Percentiles rank a stretch among this genome's conserved stretches.
These are phyloP conservation scores for Phaethornis superciliosus DNA, from an alignment of 2,113 vertebrate genomes.

Conservation along the genomic window DNA sequence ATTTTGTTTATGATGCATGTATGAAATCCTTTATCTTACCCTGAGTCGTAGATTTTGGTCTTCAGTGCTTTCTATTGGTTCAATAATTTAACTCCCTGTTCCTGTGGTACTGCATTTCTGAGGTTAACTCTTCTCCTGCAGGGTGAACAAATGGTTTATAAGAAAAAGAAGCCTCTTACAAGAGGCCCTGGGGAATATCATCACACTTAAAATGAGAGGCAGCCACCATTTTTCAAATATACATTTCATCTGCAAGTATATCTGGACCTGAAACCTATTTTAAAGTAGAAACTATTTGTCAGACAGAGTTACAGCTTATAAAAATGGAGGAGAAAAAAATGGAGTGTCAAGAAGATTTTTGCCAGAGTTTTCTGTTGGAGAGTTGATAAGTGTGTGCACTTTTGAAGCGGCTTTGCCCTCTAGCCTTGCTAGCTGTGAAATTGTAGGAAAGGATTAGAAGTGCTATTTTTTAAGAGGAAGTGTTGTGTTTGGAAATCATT, in stretches of 20 bases:
- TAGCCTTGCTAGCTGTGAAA: background rate
- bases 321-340: background rate
- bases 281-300: background rate
- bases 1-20: background rate
- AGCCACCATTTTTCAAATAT: background rate
- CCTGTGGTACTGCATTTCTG: background rate
- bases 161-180: background rate
- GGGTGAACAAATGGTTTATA: background rate
- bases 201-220: background rate
- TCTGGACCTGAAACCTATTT: background rate
- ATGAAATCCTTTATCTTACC: background rate
- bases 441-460: background rate
- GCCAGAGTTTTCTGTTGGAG: background rate
- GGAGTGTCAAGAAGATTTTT: background rate
- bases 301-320: background rate
- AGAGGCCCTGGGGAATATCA: background rate
- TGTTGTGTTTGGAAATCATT: background rate
- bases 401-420: background rate
- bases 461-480: conserved; percentile 3
- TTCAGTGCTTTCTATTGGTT: background rate
- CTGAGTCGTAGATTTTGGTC: background rate
- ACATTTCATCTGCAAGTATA: background rate
- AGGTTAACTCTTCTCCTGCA: background rate
- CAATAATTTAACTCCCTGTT: background rate
- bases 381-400: background rate